phyloP scores from a whole-genome alignment of 2,797 vertebrate genomes.

The Sardinella longiceps region DNA sequence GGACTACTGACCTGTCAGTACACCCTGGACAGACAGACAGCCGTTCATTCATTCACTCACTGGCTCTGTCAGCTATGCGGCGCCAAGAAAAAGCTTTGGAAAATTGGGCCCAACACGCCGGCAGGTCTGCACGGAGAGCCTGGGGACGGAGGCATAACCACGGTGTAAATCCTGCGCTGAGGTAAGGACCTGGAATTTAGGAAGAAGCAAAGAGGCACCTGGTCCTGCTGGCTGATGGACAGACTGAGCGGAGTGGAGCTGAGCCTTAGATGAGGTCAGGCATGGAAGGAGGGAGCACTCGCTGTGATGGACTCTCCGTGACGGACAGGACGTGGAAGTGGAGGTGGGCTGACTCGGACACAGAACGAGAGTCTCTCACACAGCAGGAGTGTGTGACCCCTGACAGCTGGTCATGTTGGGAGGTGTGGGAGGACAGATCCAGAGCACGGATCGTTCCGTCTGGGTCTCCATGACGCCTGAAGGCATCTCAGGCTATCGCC shows the following conservation, averaged over 20 bases:
- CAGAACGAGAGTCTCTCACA: not conserved
- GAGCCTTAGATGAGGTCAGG: not conserved
- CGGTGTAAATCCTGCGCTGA: not conserved
- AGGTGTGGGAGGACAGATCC: constrained; percentile 35
- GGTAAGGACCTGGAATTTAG: not conserved
- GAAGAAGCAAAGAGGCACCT: not conserved
- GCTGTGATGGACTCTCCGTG: not conserved
- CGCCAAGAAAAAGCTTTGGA: not conserved
- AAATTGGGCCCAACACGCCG: not conserved
- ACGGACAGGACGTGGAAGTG: not conserved
- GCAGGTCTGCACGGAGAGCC: not conserved
- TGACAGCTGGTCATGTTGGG: constrained; percentile 49
- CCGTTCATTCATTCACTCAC: not conserved
- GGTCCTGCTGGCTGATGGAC: not conserved
- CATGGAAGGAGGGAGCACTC: not conserved
- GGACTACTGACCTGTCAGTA: not conserved
- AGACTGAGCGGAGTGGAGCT: not conserved
- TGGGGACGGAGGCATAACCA: not conserved
- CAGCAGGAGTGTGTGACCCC: constrained; percentile 7
- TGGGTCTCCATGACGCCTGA: constrained; percentile 25
- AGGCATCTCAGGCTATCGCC: not conserved
- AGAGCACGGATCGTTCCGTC: not conserved
- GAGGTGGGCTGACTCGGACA: not conserved
- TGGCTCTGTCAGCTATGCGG: not conserved
- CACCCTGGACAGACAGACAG: not conserved